phyloP scores from a whole-genome alignment of 1,140 invertebrate species.

The Mizuhopecten yessoensis region DNA sequence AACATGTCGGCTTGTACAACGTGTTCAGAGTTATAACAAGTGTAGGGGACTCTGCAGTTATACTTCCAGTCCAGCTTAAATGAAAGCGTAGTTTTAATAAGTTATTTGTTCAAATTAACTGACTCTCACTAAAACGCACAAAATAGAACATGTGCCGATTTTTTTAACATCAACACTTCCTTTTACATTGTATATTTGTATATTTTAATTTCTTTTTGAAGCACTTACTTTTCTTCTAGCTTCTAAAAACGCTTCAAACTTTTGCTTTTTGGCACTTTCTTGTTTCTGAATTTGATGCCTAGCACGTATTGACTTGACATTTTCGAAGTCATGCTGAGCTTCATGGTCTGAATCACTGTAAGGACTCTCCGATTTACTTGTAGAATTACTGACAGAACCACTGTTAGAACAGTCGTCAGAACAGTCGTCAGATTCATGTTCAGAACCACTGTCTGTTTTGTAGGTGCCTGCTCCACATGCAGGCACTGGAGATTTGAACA shows the following conservation, averaged over 20 bases:
- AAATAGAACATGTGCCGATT: no score
- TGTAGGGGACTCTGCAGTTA: no score
- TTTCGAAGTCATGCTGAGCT: neutral
- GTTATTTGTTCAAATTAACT: no score
- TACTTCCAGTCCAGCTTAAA: no score
- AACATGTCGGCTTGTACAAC: no score
- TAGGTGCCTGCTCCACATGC: neutral
- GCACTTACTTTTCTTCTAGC: neutral
- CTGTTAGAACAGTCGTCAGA: neutral
- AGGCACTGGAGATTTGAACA: neutral
- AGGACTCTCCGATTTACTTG: neutral
- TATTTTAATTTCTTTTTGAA: neutral
- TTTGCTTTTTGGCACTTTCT: conserved; percentile 7
- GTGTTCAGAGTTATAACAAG: no score
- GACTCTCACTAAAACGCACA: no score
- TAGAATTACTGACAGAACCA: neutral
- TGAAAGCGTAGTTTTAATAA: no score
- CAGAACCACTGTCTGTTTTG: neutral
- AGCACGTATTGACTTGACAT: neutral
- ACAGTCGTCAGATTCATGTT: neutral
- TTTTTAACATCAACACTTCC: no score
- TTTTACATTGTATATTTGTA: neutral
- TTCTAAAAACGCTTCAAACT: conserved; percentile 15
- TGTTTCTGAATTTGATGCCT: neutral
- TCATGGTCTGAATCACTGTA: neutral